Percentiles rank a stretch among this genome's conserved stretches.
phyloP scores from a whole-genome alignment of 2,113 vertebrate species.

The Speoplatyrhinus poulsoni region DNA sequence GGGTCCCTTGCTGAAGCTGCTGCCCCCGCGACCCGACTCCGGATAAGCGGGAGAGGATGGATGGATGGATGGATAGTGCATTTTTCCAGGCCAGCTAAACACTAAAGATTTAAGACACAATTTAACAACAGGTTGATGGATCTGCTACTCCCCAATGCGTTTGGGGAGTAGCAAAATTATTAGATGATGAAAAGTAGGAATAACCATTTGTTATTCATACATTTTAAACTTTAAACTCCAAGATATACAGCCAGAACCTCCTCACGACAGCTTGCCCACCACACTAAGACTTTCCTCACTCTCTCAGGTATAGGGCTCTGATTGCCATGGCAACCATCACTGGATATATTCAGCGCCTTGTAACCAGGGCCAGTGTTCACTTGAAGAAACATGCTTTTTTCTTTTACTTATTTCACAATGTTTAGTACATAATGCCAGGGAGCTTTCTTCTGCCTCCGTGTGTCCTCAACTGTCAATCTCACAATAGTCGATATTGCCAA shows the following conservation, averaged over 20 bases:
- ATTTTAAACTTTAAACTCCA: constrained; percentile 45
- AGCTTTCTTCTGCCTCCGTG: constrained; percentile 29
- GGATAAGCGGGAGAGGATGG: no score
- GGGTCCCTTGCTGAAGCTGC: no score
- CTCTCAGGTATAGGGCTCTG: constrained; percentile 73
- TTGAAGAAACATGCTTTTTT: constrained; percentile 59
- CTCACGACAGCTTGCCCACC: constrained; percentile 73
- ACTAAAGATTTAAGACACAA: no score
- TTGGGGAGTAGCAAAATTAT: no score
- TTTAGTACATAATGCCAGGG: constrained; percentile 33
- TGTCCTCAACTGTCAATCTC: constrained; percentile 32
- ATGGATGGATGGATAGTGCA: no score
- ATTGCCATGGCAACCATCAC: constrained; percentile 75
- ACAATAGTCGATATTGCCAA: constrained; percentile 28
- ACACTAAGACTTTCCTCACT: constrained; percentile 71
- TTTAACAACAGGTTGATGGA: no score
- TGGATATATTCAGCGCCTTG: constrained; percentile 66
- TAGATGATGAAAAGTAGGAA: no score
- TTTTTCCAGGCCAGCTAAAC: no score
- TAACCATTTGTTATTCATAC: constrained; percentile 7
- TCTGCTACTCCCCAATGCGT: no score
- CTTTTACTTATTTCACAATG: constrained; percentile 45
- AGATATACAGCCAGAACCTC: constrained; percentile 50
- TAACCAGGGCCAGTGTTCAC: constrained; percentile 63
- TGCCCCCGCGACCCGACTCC: no score